Evolutionary conservation across 2,113 vertebrate species (phyloP).

Genomic region (Neotoma lepida): DNA sequence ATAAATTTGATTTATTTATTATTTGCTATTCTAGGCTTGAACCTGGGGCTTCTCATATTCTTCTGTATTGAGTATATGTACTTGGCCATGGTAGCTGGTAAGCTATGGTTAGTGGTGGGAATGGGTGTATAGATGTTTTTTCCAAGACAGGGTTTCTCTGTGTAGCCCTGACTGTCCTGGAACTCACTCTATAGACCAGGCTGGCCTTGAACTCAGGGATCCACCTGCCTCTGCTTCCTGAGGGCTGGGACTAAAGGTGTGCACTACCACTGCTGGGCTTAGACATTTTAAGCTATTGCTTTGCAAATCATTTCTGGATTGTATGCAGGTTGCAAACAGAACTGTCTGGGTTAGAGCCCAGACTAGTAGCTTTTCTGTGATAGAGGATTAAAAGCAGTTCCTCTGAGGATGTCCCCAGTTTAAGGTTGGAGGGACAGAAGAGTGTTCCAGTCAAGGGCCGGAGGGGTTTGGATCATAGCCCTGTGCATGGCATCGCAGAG

Average conservation of each 20-base stretch:
- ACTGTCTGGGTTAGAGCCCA: too few species aligned
- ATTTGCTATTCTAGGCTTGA: neutral
- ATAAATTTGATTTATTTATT: neutral
- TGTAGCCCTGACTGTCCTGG: neutral
- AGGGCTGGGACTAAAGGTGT: neutral
- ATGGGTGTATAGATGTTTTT: neutral
- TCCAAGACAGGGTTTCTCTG: neutral
- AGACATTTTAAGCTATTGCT: neutral
- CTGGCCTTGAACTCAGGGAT: neutral
- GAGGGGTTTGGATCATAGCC: neutral
- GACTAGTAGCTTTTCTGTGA: neutral
- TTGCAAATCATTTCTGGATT: neutral
- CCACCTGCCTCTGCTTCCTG: neutral
- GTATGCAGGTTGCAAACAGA: neutral
- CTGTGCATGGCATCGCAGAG: neutral
- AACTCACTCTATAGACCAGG: neutral
- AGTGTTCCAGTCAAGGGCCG: neutral
- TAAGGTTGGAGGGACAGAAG: neutral
- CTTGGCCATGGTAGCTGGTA: neutral
- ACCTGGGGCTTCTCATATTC: neutral
- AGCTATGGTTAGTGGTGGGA: neutral
- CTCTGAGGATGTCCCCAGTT: neutral
- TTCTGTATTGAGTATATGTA: neutral
- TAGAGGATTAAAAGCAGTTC: neutral
- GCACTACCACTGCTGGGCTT: neutral